phyloP scores from a whole-genome alignment of 2,113 vertebrate species.

The Talpa occidentalis region DNA sequence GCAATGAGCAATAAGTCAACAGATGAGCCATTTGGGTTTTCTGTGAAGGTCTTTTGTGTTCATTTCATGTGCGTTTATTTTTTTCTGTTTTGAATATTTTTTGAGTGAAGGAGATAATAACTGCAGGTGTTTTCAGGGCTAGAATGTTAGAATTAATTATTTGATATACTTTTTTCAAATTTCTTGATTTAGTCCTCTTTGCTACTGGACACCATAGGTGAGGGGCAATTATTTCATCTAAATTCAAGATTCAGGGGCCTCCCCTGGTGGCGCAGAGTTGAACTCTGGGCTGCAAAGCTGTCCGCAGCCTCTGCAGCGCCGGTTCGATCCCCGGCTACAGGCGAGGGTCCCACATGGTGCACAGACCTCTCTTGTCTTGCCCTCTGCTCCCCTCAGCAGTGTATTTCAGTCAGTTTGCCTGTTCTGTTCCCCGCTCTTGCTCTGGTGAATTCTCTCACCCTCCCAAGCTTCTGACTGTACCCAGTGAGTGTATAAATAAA shows the following conservation, averaged over 20 bases:
- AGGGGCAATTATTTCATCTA: background rate
- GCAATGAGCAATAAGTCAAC: background rate
- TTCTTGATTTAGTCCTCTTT: constrained; percentile 19
- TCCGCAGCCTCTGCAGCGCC: no score
- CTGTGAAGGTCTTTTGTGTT: constrained; percentile 27
- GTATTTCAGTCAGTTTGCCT: no score
- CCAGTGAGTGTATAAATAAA: no score
- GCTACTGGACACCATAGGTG: background rate
- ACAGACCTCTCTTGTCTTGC: no score
- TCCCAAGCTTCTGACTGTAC: no score
- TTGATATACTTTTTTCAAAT: background rate
- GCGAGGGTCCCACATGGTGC: no score
- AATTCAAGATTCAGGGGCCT: background rate
- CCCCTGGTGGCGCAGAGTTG: no score
- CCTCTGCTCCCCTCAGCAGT: no score
- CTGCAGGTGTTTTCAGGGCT: background rate
- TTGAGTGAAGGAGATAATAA: background rate
- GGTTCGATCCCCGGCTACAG: no score
- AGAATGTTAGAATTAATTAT: background rate
- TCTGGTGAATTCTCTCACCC: no score
- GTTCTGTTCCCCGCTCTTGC: no score
- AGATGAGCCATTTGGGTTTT: constrained; percentile 47
- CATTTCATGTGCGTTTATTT: background rate
- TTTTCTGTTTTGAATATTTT: constrained; percentile 49
- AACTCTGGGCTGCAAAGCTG: no score